These are phyloP conservation scores for Zoanthus sociatus DNA, from an alignment of 92 coral and sea anemone genomes.

Conservation along the genomic window DNA sequence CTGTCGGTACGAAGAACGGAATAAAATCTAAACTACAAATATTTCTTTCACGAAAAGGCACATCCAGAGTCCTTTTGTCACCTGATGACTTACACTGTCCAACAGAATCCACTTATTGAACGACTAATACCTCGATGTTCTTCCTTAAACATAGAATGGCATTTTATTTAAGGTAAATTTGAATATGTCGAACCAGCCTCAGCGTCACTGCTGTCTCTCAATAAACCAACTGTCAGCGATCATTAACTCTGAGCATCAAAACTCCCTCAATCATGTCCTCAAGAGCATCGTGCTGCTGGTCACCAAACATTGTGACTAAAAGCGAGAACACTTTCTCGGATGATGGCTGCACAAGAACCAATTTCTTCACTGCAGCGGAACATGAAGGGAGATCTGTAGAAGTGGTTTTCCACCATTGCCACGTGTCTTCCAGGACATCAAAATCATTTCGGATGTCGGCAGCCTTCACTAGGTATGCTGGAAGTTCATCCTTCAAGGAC, in stretches of 20 bases:
- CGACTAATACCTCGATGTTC: conserved; percentile 27
- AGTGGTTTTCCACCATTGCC: conserved; percentile 47
- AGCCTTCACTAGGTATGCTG: neutral
- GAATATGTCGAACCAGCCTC: conserved; percentile 33
- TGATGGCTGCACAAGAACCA: neutral
- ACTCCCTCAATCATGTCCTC: conserved; percentile 23
- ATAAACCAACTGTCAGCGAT: conserved; percentile 25
- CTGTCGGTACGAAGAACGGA: conserved; percentile 4
- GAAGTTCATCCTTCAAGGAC: conserved; percentile 33
- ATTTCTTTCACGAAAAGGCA: conserved; percentile 18
- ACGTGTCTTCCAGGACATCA: conserved; percentile 32
- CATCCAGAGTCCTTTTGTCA: conserved; percentile 24
- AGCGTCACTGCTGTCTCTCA: conserved; percentile 22
- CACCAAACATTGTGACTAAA: conserved; percentile 15
- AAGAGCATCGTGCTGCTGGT: conserved; percentile 40
- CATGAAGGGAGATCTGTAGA: conserved; percentile 47
- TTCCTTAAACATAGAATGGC: conserved; percentile 16
- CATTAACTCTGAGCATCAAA: conserved; percentile 28
- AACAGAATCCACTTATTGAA: conserved; percentile 17
- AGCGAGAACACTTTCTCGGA: too few relatives aligned
- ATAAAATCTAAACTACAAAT: conserved; percentile 28
- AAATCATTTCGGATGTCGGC: conserved; percentile 53
- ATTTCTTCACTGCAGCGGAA: conserved; percentile 43
- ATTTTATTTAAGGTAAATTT: conserved; percentile 28
- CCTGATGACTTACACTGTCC: conserved; percentile 13